Conservation (phyloP, 2,113 vertebrate genomes). For the Corvus hawaiiensis region DNA sequence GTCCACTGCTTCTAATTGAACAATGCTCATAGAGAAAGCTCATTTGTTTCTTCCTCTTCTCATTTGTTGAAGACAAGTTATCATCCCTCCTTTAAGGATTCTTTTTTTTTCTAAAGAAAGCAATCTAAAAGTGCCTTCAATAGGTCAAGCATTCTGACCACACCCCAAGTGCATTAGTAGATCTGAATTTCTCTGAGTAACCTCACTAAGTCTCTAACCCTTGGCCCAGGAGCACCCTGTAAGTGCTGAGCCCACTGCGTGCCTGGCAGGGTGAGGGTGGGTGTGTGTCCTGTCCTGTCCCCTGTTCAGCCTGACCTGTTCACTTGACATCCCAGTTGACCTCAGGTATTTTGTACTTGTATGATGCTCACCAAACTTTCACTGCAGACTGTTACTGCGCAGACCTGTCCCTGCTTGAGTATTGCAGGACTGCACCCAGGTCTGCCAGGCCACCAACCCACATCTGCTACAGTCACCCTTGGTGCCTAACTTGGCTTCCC, state of each 20-base stretch:
- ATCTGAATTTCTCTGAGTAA: neutral
- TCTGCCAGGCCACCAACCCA: neutral
- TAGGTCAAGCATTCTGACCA: neutral
- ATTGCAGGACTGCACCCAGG: neutral
- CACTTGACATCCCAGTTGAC: neutral
- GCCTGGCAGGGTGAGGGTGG: neutral
- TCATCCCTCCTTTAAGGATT: neutral
- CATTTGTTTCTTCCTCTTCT: neutral
- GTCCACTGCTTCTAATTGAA: neutral
- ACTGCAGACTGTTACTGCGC: neutral
- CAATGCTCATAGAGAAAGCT: neutral
- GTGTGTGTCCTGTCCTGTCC: neutral
- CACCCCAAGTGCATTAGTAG: neutral
- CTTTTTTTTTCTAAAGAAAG: neutral
- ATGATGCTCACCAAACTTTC: neutral
- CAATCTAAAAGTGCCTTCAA: neutral
- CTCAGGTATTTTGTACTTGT: neutral
- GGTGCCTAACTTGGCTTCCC: rapidly evolving
- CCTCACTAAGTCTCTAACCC: neutral
- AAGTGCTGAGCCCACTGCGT: rapidly evolving
- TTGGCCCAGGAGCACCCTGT: rapidly evolving
- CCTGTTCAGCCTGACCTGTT: neutral
- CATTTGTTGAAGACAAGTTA: neutral
- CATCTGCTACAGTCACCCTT: neutral
- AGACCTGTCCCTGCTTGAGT: neutral